phyloP scores from a whole-genome alignment of 2,797 vertebrate species.

The Balearica regulorum region DNA sequence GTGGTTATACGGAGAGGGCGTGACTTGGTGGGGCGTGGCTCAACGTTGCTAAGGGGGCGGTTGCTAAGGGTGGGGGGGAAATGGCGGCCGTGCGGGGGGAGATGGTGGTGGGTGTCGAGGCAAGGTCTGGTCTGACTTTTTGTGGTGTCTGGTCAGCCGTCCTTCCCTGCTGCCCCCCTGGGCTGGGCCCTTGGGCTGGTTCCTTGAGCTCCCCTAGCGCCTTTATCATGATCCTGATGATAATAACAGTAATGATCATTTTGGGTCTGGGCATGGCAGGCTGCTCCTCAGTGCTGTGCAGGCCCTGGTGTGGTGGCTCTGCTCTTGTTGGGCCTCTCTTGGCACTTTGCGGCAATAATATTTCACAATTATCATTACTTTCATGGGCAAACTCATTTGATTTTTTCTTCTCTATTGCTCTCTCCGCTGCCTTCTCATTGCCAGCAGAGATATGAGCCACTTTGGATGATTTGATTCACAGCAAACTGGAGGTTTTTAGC shows the following conservation, averaged over 20 bases:
- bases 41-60: background rate
- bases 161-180: fast-evolving
- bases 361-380: background rate
- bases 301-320: background rate
- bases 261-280: fast-evolving
- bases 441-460: background rate
- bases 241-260: background rate
- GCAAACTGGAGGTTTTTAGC: background rate
- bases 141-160: background rate
- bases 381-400: background rate
- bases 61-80: background rate
- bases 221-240: fast-evolving
- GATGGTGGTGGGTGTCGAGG: fast-evolving
- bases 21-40: fast-evolving
- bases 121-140: fast-evolving
- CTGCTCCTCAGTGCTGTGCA: fast-evolving
- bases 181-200: background rate
- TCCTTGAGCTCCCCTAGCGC: background rate
- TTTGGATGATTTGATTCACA: background rate
- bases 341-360: background rate
- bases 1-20: fast-evolving
- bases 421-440: background rate
- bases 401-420: background rate
- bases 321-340: background rate
- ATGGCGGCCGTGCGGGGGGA: background rate